Percentiles rank a stretch among this genome's conserved stretches.
These are phyloP conservation scores for Tretioscincus oriximinensis DNA, from an alignment of 2,113 vertebrate genomes.

Conservation along the genomic window DNA sequence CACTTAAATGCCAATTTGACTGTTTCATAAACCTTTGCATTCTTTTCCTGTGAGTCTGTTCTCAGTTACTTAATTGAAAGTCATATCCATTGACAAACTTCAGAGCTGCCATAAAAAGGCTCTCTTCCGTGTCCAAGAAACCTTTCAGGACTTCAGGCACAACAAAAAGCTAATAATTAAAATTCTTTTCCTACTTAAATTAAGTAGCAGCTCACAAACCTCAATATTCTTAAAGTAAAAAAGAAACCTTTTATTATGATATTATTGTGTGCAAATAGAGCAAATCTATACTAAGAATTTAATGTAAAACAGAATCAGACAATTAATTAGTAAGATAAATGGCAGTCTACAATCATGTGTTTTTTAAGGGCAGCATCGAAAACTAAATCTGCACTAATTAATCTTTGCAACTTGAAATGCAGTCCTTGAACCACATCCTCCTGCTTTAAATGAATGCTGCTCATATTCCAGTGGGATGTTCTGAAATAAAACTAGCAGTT, in stretches of 20 bases:
- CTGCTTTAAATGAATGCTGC: not conserved
- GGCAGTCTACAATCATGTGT: not conserved
- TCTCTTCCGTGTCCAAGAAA: slow-evolving; percentile 71
- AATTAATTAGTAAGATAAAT: slow-evolving; percentile 28
- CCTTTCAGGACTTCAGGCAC: slow-evolving; percentile 73
- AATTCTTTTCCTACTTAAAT: slow-evolving; percentile 50
- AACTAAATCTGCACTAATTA: not conserved
- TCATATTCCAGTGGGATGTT: not conserved
- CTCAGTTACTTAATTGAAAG: slow-evolving; percentile 76
- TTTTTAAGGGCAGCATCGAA: not conserved
- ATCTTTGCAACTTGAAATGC: not conserved
- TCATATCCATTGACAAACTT: slow-evolving; percentile 80
- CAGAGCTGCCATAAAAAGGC: slow-evolving; percentile 72
- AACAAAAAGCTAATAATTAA: slow-evolving; percentile 80
- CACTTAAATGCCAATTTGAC: slow-evolving; percentile 82
- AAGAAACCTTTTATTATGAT: slow-evolving; percentile 61
- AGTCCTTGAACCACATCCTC: not conserved
- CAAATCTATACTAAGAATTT: slow-evolving; percentile 63
- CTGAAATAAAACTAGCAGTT: not conserved
- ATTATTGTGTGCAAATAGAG: slow-evolving; percentile 47
- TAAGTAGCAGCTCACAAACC: slow-evolving; percentile 66
- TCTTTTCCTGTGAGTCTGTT: slow-evolving; percentile 77
- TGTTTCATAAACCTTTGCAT: slow-evolving; percentile 81
- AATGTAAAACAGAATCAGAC: slow-evolving; percentile 55
- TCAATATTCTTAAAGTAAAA: slow-evolving; percentile 30